Evolutionary conservation across 2,888 invertebrate genomes (phyloP).

Genomic region (Mechanitis mazaeus): DNA sequence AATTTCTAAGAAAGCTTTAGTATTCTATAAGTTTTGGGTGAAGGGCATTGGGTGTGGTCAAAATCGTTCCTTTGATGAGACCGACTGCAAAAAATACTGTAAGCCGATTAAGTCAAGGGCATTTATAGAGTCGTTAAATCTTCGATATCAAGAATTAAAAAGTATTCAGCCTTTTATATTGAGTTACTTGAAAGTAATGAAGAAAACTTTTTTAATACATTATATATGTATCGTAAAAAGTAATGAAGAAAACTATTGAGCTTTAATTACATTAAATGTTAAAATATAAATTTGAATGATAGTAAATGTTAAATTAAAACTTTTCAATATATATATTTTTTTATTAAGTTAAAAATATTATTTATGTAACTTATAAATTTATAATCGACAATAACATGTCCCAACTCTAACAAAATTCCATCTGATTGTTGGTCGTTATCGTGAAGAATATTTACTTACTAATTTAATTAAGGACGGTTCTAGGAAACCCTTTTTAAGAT

Average conservation of each 20-base stretch:
- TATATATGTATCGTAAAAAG: no score
- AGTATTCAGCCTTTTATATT: background rate
- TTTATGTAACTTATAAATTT: background rate
- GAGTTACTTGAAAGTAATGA: no score
- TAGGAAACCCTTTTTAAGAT: conserved; percentile 32
- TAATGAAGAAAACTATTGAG: no score
- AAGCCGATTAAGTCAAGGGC: conserved; percentile 5
- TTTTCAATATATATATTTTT: no score
- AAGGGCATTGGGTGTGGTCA: conserved; percentile 10
- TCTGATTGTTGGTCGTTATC: conserved; percentile 37
- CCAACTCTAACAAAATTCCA: conserved; percentile 23
- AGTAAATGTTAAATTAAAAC: no score
- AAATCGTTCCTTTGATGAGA: conserved; percentile 28
- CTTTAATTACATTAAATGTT: no score
- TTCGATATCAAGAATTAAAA: background rate
- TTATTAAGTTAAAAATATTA: background rate
- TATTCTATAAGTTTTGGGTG: conserved; percentile 5
- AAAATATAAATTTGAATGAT: no score
- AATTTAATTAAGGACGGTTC: conserved; percentile 45
- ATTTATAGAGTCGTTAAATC: background rate
- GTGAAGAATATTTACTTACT: conserved; percentile 41
- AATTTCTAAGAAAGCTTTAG: background rate
- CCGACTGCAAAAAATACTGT: conserved; percentile 24
- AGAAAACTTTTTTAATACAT: no score
- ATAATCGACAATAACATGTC: conserved; percentile 28